Evolutionary conservation across 2,113 vertebrate genomes (phyloP), one percentile per base, ranked within the genome.

Genomic region (Boleophthalmus pectinirostris): DNA sequence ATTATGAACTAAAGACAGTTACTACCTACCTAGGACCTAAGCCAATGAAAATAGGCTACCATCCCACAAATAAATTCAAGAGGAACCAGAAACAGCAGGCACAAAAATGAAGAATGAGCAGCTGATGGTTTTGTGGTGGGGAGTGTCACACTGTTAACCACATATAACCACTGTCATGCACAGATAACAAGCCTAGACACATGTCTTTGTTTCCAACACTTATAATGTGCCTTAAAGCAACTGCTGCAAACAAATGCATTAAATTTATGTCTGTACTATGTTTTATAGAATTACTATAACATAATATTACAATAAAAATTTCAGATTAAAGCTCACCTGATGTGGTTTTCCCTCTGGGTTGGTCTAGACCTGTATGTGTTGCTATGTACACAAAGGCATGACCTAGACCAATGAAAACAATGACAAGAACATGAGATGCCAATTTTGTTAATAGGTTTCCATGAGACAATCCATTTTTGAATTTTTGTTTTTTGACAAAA

Each of bases 381-480:
- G 23, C 12, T 71, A 54, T 64, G 65, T 75, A 73, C 66, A 83
- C 53, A 79, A 57, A 74, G n/a, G 0, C 47, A 24, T 21, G 66
- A 61, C 71, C 68, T 49, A 15, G 35, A 57, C n/a, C n/a, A 29
- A 29, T 61, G 13, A 66, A 64, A 75, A 70, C 2, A 45, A 14
- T 21, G 13, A 70, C 0, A 25, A 45, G 54, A 10, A 25, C 33
- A 16, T 29, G 35, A 25, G 38, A 43, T 9, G 38, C 18, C 43
- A 43, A 24, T 74, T 23, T 33, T 24, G 15, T 16, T 65, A 23
- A 68, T 2, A 23, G 2, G 57, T 63, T 33, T 2, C 16, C 33
- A n/a, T 35, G 8, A 35, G 16, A 35, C 16, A 7, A 57, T 24
- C 5, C 5, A 13, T 23, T 38, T 38, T n/a, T n/a, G n/a, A n/a